Evolutionary conservation across 2,888 invertebrate genomes (phyloP).

Genomic region (Idaea dimidiata): DNA sequence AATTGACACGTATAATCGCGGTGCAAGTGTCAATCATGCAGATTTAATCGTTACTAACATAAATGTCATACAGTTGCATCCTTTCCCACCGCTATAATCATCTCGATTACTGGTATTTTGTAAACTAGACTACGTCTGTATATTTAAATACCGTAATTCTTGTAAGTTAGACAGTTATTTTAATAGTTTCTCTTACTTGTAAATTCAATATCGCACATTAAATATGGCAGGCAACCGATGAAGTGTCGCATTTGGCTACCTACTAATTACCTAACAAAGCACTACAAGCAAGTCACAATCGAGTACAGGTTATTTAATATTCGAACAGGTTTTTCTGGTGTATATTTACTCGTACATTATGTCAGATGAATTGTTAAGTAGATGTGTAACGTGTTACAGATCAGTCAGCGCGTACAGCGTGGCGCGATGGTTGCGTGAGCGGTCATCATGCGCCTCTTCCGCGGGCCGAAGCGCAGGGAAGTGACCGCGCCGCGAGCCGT

Average conservation of each 20-base stretch:
- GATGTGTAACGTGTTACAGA: slow-evolving; percentile 14
- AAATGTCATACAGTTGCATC: slow-evolving; percentile 28
- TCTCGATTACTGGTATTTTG: slow-evolving; percentile 26
- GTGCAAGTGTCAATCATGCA: slow-evolving; percentile 50
- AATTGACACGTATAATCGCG: slow-evolving; percentile 41
- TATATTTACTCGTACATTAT: slow-evolving; percentile 2
- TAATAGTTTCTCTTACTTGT: not conserved
- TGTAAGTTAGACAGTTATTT: not conserved
- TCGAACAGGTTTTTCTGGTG: not conserved
- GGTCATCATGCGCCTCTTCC: slow-evolving; percentile 84
- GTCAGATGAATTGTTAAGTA: slow-evolving; percentile 2
- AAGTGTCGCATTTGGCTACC: not conserved
- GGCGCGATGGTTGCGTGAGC: slow-evolving; percentile 74
- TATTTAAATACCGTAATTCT: not conserved
- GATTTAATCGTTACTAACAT: slow-evolving; percentile 50
- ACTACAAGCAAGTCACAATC: not conserved
- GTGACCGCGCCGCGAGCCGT: slow-evolving; percentile 79
- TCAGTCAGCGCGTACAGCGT: slow-evolving; percentile 50
- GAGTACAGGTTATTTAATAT: slow-evolving; percentile 3
- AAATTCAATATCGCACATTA: not conserved
- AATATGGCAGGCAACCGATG: not conserved
- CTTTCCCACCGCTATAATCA: slow-evolving; percentile 35
- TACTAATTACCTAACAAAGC: not conserved
- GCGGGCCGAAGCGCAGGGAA: slow-evolving; percentile 84
- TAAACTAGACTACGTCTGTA: not conserved